Percentiles rank a stretch among this genome's conserved stretches.
Conservation (phyloP, 2,888 invertebrate species). For the Apodemia zela region DNA sequence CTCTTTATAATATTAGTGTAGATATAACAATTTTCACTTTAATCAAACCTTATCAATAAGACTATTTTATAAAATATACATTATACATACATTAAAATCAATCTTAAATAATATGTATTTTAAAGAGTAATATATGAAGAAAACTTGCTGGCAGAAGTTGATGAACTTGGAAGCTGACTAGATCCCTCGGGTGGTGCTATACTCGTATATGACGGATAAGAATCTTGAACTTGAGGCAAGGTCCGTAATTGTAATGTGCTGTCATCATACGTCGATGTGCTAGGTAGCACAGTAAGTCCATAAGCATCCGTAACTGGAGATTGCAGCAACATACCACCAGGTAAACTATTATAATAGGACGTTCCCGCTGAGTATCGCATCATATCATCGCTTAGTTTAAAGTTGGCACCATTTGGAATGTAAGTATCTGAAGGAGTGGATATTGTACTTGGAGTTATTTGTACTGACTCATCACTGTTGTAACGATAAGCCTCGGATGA, state of each 20-base stretch:
- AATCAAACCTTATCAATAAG: no score
- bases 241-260: slow-evolving; percentile 47
- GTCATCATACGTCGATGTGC: slow-evolving; percentile 62
- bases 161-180: slow-evolving; percentile 41
- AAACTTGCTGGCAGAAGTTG: slow-evolving; percentile 52
- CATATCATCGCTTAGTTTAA: slow-evolving; percentile 64
- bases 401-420: slow-evolving; percentile 64
- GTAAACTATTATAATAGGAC: slow-evolving; percentile 56
- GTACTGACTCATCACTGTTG: slow-evolving; percentile 67
- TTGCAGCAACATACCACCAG: slow-evolving; percentile 54
- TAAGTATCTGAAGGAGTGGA: slow-evolving; percentile 60
- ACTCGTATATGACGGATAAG: slow-evolving; percentile 55
- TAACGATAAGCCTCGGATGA: slow-evolving; percentile 73
- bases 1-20: no score
- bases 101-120: slow-evolving; percentile 20
- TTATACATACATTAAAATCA: no score
- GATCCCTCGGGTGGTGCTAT: slow-evolving; percentile 49
- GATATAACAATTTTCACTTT: no score
- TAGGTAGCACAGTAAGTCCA: slow-evolving; percentile 48
- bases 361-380: slow-evolving; percentile 50
- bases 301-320: slow-evolving; percentile 54
- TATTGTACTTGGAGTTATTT: slow-evolving; percentile 55
- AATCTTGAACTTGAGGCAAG: slow-evolving; percentile 53
- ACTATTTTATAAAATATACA: no score
- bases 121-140: slow-evolving; percentile 66